Conservation (phyloP, 2,888 invertebrate genomes). For the Trissonchulus sp. region DNA sequence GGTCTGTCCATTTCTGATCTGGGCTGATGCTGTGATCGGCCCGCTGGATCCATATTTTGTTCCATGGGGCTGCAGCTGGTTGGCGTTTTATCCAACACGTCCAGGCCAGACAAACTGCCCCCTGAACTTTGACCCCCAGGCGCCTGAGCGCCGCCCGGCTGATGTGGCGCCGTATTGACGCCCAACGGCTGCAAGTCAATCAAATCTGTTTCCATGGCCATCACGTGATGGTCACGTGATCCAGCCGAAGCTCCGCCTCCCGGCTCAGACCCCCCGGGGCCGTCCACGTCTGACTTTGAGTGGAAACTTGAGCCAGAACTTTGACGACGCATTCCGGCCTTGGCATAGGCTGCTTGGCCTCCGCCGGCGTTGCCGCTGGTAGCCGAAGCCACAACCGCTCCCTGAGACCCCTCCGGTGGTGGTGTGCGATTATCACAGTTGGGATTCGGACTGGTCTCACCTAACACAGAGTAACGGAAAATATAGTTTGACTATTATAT, state of each 20-base stretch:
- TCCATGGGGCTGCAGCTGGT: neutral
- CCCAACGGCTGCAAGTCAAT: neutral
- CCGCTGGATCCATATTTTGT: neutral
- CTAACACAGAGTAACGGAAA: no score
- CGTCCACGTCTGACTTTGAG: slow-evolving; percentile 34
- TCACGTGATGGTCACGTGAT: no score
- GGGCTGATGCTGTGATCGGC: no score
- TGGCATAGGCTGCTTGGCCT: neutral
- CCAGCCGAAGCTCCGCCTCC: neutral
- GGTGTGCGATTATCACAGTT: no score
- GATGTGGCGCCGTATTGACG: neutral
- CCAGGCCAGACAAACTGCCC: neutral
- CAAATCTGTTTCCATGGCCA: no score
- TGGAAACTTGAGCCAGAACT: slow-evolving; percentile 39
- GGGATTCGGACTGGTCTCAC: no score
- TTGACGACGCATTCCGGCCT: slow-evolving; percentile 31
- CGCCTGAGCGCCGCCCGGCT: neutral
- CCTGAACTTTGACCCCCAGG: neutral
- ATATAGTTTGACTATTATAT: no score
- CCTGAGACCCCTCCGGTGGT: neutral
- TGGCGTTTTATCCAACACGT: neutral
- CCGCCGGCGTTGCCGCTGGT: neutral
- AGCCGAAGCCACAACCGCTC: neutral
- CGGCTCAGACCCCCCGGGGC: neutral
- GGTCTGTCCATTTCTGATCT: no score